Evolutionary conservation across 53 echinoderm and acorn worm genomes (phyloP), one percentile per base, ranked within the genome.

Genomic region (Temnopleurus reevesii): DNA sequence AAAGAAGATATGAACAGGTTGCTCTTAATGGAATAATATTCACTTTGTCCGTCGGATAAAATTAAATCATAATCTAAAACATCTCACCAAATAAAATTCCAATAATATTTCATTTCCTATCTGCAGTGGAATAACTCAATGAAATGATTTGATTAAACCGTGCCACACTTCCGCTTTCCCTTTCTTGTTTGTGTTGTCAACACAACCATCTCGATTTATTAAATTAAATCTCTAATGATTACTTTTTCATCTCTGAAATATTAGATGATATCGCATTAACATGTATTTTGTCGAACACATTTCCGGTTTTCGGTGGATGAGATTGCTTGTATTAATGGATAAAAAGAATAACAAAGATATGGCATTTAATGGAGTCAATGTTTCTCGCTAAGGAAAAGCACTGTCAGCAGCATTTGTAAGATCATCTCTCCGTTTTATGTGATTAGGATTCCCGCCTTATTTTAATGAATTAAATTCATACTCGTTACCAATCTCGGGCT

Each of bases 331-430:
- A 71, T 41, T 71, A 71, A 71, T 71, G 36, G 19, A 19, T 71
- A 71, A 71, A 64, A 71, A 71, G 36, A 71, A 71, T 71, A 71
- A 71, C 71, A 71, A 71, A 71, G 23, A 71, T 71, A 38, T 41
- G 2, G 21, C 21, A 9, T 41, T 23, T 71, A 71, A 71, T 71
- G n/a, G 41, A 71, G 71, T 71, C 71, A 71, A 8, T 4, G 38
- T n/a, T 71, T 38, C 71, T 71, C 71, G 71, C 71, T 71, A 6
- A 1, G 71, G 46, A 36, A 46, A 80, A 80, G 45, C 30, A 80
- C 80, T 10, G 55, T 25, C 56, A 27, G 30, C 38, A 3, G 4
- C 38, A 10, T 56, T 35, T 0, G 12, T 24, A 25, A 47, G 46
- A 49, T 47, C 4, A 6, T 24, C 6, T 5, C 4, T 79, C 55